Evolutionary conservation across 2,888 invertebrate species (phyloP), one percentile per base, ranked within the genome.

Genomic region (Drosophila barbarae): DNA sequence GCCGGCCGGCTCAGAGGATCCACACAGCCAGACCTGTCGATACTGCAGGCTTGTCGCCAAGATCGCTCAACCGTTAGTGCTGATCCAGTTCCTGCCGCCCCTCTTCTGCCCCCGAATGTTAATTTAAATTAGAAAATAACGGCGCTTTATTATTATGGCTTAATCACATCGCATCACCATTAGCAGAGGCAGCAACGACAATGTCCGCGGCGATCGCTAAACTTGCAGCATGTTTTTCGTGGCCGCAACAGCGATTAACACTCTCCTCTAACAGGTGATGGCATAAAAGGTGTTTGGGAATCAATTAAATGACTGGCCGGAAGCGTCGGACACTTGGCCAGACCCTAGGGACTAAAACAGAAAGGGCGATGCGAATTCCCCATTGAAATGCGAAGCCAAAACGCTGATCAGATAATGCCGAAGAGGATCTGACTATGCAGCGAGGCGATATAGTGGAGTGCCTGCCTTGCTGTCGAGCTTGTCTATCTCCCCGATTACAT

Each of bases 121-220:
- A 79, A 85, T 85, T 84, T 74, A 77, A 84, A 82, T 82, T 77
- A 76, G 74, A 79, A 77, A 73, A 47, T 38, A 81, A 84, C 86
- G 86, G 86, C 63, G 71, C 64, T 85, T 83, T 74, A 85, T 74
- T 86, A 85, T 85, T 85, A 83, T 85, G 74, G 83, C 83, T 83
- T 84, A 84, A 83, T 83, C 84, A 75, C 77, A 56, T 72, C 69
- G 79, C 75, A 76, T 70, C 69, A 80, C 77, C 69, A 74, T 70
- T 50, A 84, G 57, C 58, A 59, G 41, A 30, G 69, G 60, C 64
- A 69, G 67, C 65, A 68, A 59, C 55, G 44, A 63, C 58, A 47
- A 55, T 66, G 57, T 38, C 35, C 15, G n/a, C 59, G 49, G 28
- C 28, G 50, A 46, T 59, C 41, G 52, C 49, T 55, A 47, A 59